Evolutionary conservation across 2,113 vertebrate species (phyloP), one percentile per base, ranked within the genome.

Genomic region (Cygnus atratus): DNA sequence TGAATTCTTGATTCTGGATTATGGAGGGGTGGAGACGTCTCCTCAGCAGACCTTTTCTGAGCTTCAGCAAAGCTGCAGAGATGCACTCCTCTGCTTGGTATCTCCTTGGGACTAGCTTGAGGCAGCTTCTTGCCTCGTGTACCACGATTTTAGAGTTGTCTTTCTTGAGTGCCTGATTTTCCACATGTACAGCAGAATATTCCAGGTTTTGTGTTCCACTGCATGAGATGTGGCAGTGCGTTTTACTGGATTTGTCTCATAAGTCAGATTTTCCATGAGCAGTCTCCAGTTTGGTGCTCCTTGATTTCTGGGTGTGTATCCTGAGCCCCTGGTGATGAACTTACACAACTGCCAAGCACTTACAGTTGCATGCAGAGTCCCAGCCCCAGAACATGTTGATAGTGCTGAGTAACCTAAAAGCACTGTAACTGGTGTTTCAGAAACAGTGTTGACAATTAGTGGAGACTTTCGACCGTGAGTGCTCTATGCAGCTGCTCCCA

Each of bases 51-150:
- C 39, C 9, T 52, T 58, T 33, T 21, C 55, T 29, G 26, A 58
- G 9, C 8, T n/a, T 29, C 20, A 48, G 14, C 18, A 33, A 72
- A 29, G 18, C 14, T 66, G 44, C 31, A 76, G 67, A 29, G 18
- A 22, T 0, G 3, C 9, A 9, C 2, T 11, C 9, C 8, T 59
- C 29, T 59, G 33, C 37, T 65, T 50, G 11, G 20, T 48, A 20
- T 33, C 72, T 79, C 16, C 66, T 29, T 74, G 58, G 14, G 12
- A n/a, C 26, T 39, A 29, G 10, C 28, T 37, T 41, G 14, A 6
- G 57, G n/a, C 29, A 50, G 25, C 39, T 54, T 76, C 31, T 43
- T 35, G 37, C 43, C 46, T 80, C 0, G 0, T 0, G 0, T 26
- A 48, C 19, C 28, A 37, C 20, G 20, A 39, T 52, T 86, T 58